A percentile compares a stretch with the other conserved stretches of the same genome.
Evolutionary conservation across 1,140 invertebrate genomes (phyloP).

Genomic region (Adelges cooleyi): DNA sequence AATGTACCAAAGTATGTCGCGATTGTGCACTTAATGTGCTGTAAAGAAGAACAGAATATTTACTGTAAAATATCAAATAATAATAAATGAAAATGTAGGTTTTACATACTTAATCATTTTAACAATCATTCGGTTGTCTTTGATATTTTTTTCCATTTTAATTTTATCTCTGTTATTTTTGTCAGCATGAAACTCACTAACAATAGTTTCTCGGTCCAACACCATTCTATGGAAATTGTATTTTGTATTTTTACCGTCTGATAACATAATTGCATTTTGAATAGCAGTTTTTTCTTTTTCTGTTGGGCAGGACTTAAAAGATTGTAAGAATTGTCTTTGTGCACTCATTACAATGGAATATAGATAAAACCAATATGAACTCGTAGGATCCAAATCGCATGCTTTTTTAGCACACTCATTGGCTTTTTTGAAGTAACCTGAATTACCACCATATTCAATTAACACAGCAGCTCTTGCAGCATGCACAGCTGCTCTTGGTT

Average conservation of each 20-base stretch:
- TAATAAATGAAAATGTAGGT: background rate
- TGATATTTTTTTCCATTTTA: background rate
- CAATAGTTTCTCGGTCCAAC: background rate
- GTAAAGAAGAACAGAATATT: no score
- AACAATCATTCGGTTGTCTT: conserved; percentile 1
- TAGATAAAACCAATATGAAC: conserved; percentile 17
- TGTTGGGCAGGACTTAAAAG: background rate
- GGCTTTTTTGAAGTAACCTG: background rate
- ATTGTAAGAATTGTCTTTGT: background rate
- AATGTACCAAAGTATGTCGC: no score
- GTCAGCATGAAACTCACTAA: background rate
- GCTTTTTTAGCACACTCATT: background rate
- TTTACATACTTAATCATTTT: conserved; percentile 12
- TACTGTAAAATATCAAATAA: no score
- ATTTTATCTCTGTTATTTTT: background rate
- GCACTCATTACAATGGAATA: background rate
- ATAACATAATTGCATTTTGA: conserved; percentile 4
- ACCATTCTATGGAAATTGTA: conserved; percentile 11
- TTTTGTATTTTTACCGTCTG: background rate
- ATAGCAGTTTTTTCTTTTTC: conserved; percentile 10
- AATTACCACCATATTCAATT: background rate
- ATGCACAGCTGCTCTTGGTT: conserved; percentile 2
- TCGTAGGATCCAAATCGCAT: conserved; percentile 10
- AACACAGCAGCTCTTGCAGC: background rate
- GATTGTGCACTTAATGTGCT: no score